phyloP scores from a whole-genome alignment of 37 sponge, comb jelly and placozoan genomes.

The Amphimedon queenslandica region DNA sequence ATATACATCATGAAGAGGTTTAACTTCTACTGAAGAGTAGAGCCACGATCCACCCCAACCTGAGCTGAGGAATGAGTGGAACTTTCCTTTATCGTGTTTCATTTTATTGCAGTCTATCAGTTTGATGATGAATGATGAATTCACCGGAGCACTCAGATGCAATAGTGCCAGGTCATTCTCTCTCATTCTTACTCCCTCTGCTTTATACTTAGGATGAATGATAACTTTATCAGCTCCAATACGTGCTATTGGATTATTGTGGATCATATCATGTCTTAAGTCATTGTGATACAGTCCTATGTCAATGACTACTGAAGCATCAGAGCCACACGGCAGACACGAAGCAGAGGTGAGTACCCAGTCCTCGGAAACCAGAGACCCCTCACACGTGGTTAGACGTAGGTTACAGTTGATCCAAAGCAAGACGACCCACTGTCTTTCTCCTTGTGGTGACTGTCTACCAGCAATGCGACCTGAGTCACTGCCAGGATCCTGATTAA shows the following conservation, averaged over 20 bases:
- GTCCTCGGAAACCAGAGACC: neutral
- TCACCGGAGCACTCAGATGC: neutral
- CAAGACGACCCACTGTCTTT: constrained; percentile 8
- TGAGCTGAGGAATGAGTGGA: neutral
- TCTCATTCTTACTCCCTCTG: too few species aligned
- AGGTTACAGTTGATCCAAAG: neutral
- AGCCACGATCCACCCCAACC: neutral
- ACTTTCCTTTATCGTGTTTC: neutral
- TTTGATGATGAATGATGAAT: neutral
- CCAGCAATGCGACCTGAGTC: neutral
- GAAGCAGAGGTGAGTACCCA: constrained; percentile 9
- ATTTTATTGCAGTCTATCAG: neutral
- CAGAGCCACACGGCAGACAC: neutral
- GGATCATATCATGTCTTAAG: neutral
- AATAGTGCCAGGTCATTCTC: constrained; percentile 5
- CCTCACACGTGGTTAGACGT: constrained; percentile 3
- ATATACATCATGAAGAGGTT: constrained; percentile 8
- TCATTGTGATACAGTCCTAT: constrained; percentile 9
- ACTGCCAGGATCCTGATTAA: neutral
- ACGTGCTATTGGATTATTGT: neutral
- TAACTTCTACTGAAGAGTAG: neutral
- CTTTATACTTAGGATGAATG: neutral
- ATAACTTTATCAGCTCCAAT: neutral
- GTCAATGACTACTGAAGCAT: neutral
- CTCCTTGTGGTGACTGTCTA: neutral